Conservation (phyloP, 2,797 vertebrate species). For the Aulostomus chinensis region DNA sequence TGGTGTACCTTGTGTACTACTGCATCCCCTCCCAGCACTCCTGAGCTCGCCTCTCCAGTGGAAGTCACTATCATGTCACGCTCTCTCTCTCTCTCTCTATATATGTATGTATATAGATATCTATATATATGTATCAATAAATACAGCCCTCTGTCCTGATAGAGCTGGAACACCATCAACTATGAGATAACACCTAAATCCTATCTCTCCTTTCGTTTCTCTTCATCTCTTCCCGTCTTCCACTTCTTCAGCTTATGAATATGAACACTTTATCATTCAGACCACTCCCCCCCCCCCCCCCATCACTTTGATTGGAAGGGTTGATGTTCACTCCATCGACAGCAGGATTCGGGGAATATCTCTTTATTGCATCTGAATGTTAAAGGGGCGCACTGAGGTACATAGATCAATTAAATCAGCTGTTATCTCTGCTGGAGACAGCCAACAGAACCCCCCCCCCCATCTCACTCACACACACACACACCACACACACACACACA, state of each 20-base stretch:
- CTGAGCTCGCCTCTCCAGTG: too few relatives aligned
- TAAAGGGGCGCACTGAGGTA: constrained; percentile 11
- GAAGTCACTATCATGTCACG: too few relatives aligned
- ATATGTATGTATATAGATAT: too few relatives aligned
- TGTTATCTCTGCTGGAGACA: constrained; percentile 30
- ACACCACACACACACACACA: too few relatives aligned
- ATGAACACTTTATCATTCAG: constrained; percentile 56
- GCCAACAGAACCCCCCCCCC: too few relatives aligned
- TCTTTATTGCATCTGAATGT: constrained; percentile 31
- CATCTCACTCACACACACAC: too few relatives aligned
- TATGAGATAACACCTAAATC: constrained; percentile 49
- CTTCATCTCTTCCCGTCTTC: constrained; percentile 9
- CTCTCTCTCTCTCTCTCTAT: too few relatives aligned
- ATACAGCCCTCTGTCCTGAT: constrained; percentile 39
- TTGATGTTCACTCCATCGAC: constrained; percentile 15
- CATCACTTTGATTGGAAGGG: constrained; percentile 43
- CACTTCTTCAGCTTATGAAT: too few relatives aligned
- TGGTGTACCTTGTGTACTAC: too few relatives aligned
- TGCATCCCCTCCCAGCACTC: too few relatives aligned
- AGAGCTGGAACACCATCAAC: constrained; percentile 42
- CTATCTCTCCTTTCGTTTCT: constrained; percentile 4
- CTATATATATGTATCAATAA: too few relatives aligned
- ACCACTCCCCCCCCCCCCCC: constrained; percentile 37
- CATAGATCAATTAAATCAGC: constrained; percentile 38
- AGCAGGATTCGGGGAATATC: constrained; percentile 28